Base-by-base conservation (phyloP, 2,888 invertebrate genomes). In the Tanaodytes sp. region DNA sequence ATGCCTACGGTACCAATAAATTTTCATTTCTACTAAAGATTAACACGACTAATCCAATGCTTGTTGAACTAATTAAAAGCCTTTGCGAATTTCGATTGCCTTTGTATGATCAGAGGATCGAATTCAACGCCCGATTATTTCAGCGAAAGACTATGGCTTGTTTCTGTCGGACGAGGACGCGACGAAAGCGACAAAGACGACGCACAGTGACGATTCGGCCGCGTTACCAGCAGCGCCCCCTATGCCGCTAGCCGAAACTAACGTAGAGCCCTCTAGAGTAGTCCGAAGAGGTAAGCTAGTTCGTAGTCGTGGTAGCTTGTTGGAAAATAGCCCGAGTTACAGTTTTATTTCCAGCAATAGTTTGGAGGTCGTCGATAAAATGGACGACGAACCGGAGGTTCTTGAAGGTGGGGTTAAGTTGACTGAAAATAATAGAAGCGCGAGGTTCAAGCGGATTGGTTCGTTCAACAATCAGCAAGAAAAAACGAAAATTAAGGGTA, bases 81-180 rank as follows among this genome's bases (percentile, higher is more conserved):
- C 15, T 4, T 23, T 23, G 12, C 16, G 15, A 33, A 48, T 48
- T 58, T 58, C 40, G 40, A 58, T 58, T 8, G 48, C 15, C 46
- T 48, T 51, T 52, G 52, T 15, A 2, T 15, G 12, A 43, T 40
- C 61, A 61, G 61, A 48, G 42, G 30, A 15, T 36, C 23, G 52
- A 54, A 19, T 18, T 58, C 36, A 30, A 64, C 43, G 30, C 39
- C 51, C 31, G 37, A 46, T 48, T 75, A 57, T 85, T 85, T 67
- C 87, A 97, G 96, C 94, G 2, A 94, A 94, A 88, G 98, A 99
- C 85, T 99, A 95, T 87, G 98, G 98, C 1, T 89, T 99, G 20
- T 98, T 98, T 87, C 90, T 98, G 77, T 92, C 97, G 45, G 98
- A 97, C 81, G 98, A 98, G 80, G 98, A 98, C 85, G 93, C 92